These are phyloP conservation scores for Caenorhabditis inopinata DNA, from an alignment of 1,140 invertebrate species.

Conservation along the genomic window DNA sequence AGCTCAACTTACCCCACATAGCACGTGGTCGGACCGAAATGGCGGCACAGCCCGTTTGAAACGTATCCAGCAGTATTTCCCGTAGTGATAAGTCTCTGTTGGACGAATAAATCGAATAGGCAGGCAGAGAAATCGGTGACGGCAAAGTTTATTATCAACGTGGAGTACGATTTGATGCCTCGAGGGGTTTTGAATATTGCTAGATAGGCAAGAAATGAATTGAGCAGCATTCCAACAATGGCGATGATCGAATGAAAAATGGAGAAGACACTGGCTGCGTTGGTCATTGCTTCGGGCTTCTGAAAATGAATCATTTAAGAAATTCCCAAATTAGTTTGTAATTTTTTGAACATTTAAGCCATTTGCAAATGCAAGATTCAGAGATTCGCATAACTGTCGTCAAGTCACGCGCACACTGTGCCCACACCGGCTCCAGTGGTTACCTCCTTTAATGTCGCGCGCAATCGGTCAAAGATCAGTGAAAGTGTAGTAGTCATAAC, in stretches of 20 bases:
- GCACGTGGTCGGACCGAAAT: conserved; percentile 4
- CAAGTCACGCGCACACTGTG: too few species aligned
- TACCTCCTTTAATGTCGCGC: too few species aligned
- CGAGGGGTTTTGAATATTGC: conserved; percentile 23
- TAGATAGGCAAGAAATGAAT: not conserved
- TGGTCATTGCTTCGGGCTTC: not conserved
- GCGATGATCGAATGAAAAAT: not conserved
- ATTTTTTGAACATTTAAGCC: too few species aligned
- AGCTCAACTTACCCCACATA: conserved; percentile 12
- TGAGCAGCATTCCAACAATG: not conserved
- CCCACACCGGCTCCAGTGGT: too few species aligned
- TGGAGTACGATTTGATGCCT: conserved; percentile 30
- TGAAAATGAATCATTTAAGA: not conserved
- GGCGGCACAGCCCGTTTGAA: conserved; percentile 27
- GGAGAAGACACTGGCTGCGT: not conserved
- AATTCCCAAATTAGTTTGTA: too few species aligned
- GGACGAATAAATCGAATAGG: conserved; percentile 31
- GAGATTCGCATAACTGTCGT: too few species aligned
- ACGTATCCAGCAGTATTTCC: conserved; percentile 22
- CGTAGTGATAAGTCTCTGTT: conserved; percentile 34
- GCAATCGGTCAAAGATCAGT: too few species aligned
- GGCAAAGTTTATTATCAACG: conserved; percentile 33
- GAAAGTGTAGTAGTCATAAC: too few species aligned
- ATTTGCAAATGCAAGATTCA: too few species aligned
- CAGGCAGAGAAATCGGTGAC: conserved; percentile 34